Evolutionary conservation across 2,888 invertebrate species (phyloP).

Genomic region (Cataglyphis livida): DNA sequence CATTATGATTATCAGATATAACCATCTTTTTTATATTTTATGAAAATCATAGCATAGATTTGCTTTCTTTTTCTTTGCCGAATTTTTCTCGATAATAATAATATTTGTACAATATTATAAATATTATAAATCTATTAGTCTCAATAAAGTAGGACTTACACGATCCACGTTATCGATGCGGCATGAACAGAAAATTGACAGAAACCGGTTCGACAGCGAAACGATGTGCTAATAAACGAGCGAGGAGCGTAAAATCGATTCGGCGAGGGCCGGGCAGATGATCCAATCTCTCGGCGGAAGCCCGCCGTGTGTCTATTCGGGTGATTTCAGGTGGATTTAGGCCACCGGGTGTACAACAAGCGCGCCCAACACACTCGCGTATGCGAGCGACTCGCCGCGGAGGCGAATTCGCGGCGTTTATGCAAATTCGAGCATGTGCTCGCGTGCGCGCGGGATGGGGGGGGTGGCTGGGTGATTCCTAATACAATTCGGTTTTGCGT

Average conservation of each 20-base stretch:
- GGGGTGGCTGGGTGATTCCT: conserved; percentile 75
- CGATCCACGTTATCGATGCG: neutral
- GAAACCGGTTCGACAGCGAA: neutral
- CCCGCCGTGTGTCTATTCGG: conserved; percentile 16
- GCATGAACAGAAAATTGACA: neutral
- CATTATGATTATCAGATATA: no score
- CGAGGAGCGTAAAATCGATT: conserved; percentile 7
- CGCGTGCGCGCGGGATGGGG: conserved; percentile 33
- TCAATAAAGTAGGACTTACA: neutral
- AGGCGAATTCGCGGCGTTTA: conserved; percentile 76
- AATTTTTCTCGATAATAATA: neutral
- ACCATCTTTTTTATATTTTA: neutral
- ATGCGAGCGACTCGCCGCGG: conserved; percentile 52
- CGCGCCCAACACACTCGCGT: conserved; percentile 20
- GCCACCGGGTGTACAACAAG: conserved; percentile 53
- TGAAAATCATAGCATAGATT: no score
- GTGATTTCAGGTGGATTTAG: conserved; percentile 42
- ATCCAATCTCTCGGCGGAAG: conserved; percentile 26
- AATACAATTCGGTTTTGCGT: conserved; percentile 82
- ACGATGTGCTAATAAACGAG: neutral
- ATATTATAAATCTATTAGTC: neutral
- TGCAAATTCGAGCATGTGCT: conserved; percentile 82
- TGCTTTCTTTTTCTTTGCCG: no score
- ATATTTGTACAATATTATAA: neutral
- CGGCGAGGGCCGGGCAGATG: neutral